phyloP scores from a whole-genome alignment of 2,113 vertebrate genomes.

The Sakesphorus luctuosus region DNA sequence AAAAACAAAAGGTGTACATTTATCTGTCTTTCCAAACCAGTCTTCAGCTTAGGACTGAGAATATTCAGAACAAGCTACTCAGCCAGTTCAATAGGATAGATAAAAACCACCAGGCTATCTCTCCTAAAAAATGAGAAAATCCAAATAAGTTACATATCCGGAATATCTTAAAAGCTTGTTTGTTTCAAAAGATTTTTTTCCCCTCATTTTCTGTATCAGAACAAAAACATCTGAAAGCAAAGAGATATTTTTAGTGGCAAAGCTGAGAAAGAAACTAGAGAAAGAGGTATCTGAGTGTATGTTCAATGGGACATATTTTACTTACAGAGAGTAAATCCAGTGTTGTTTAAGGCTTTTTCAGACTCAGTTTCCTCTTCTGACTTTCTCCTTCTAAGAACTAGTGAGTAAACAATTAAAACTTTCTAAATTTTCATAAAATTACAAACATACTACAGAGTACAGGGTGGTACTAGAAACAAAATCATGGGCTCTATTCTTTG shows the following conservation, averaged over 20 bases:
- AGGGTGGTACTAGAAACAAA: background rate
- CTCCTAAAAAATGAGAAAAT: background rate
- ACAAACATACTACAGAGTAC: background rate
- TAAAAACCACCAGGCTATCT: accelerated
- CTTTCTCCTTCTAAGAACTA: background rate
- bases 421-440: background rate
- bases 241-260: background rate
- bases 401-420: background rate
- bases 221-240: background rate
- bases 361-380: background rate
- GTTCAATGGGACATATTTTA: background rate
- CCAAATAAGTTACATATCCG: background rate
- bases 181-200: background rate
- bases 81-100: background rate
- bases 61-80: background rate
- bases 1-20: accelerated
- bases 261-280: background rate
- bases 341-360: background rate
- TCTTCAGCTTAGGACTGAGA: background rate
- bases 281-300: background rate
- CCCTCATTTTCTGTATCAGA: background rate
- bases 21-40: background rate
- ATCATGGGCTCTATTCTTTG: background rate
- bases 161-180: background rate
- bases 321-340: background rate